Percentiles rank a stretch among this genome's conserved stretches.
These are phyloP conservation scores for Ceratotherium simum DNA, from an alignment of 2,113 vertebrate genomes.

Conservation along the genomic window DNA sequence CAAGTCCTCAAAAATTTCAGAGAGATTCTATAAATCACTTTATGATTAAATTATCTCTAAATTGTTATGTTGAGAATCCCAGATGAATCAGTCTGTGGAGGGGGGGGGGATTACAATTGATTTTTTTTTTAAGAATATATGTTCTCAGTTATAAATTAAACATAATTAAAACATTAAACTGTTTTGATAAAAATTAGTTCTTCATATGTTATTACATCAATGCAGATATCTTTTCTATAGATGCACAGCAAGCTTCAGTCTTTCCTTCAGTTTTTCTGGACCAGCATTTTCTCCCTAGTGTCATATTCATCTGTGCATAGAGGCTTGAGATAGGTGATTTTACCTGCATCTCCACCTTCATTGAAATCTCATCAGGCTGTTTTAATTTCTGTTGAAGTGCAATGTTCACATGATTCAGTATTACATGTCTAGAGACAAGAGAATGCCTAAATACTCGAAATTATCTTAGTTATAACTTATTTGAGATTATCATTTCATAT, in stretches of 20 bases:
- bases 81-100: neutral
- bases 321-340: neutral
- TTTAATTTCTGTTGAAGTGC: neutral
- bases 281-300: neutral
- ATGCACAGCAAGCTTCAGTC: neutral
- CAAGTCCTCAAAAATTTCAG: constrained; percentile 4
- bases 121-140: neutral
- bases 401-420: neutral
- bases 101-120: neutral
- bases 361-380: neutral
- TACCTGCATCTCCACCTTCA: neutral
- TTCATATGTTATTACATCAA: neutral
- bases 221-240: neutral
- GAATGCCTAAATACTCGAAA: neutral
- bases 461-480: neutral
- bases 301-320: neutral
- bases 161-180: constrained; percentile 37
- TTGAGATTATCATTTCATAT: neutral
- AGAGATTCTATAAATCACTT: neutral
- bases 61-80: neutral
- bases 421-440: neutral
- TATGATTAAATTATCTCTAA: constrained; percentile 10
- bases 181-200: constrained; percentile 28
- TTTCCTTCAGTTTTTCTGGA: neutral
- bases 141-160: constrained; percentile 18